Base-by-base conservation (phyloP, 2,888 invertebrate genomes). In the Apantesis nais region DNA sequence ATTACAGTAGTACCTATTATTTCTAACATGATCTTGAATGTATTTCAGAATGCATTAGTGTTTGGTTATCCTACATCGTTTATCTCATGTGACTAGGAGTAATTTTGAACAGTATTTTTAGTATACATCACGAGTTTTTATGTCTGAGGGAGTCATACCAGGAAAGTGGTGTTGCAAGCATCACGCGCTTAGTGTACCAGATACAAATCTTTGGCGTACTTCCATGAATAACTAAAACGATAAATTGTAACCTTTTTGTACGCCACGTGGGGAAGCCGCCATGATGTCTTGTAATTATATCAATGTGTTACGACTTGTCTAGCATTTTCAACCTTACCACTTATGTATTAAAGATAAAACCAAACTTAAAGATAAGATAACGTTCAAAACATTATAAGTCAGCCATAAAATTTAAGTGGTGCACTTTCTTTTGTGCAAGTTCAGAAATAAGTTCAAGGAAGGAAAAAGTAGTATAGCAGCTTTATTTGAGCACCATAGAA, bases 111-210 rank as follows among this genome's bases (percentile, higher is more conserved):
- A 52, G 29, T 78, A 79, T 78, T 80, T 76, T 70, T 78, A 74
- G 73, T 76, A 60, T 34, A 61, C 60, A 74, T 75, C 76, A 79
- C 74, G 80, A 72, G 80, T 44, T 72, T 62, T 72, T 63, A 62
- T 67, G 44, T 61, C 48, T 58, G 39, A 60, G 62, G 68, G 72
- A 72, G 41, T 55, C 34, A 68, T 74, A 70, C 61, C 31, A 25
- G 63, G 69, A 75, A 76, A 72, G 55, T 71, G 60, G 60, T 70
- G 74, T 80, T 72, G 82, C 68, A 78, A 80, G 76, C 67, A 86
- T 86, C 92, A 91, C 90, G 90, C 82, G 91, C 78, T 83, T 70
- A 75, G 77, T 88, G 90, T 91, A 91, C 85, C 86, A 89, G 90
- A 89, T 86, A 77, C 79, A 78, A 79, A 76, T 78, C 68, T 78